These are phyloP conservation scores for Chloroceryle aenea DNA, from an alignment of 2,113 vertebrate species.

Conservation along the genomic window DNA sequence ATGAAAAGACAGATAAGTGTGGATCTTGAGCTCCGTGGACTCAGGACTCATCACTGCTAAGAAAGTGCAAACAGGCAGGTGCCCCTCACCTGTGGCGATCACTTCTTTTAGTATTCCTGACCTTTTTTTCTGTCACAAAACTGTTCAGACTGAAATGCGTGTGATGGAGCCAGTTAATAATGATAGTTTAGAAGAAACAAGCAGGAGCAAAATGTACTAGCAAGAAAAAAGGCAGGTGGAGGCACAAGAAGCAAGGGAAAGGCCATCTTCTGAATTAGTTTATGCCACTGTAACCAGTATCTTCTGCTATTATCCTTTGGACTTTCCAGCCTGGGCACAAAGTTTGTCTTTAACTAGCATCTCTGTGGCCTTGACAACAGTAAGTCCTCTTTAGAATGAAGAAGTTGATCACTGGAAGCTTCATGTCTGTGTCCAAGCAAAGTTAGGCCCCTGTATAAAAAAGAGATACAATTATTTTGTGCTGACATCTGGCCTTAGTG, in stretches of 20 bases:
- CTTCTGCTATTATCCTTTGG: background rate
- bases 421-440: background rate
- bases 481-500: background rate
- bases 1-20: fast-evolving
- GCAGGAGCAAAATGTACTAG: background rate
- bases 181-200: background rate
- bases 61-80: background rate
- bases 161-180: background rate
- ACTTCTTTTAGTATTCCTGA: background rate
- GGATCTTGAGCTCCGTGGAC: background rate
- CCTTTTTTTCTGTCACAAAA: background rate
- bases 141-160: background rate
- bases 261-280: background rate
- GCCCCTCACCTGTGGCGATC: background rate
- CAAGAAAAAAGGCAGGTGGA: background rate
- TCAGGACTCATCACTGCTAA: background rate
- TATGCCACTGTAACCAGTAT: background rate
- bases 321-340: background rate
- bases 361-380: background rate
- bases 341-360: background rate
- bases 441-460: background rate
- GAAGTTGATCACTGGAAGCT: background rate
- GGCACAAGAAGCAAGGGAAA: background rate
- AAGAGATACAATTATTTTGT: background rate
- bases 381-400: background rate